Base-by-base conservation (phyloP, 2,888 invertebrate species). In the Apamea epomidion region DNA sequence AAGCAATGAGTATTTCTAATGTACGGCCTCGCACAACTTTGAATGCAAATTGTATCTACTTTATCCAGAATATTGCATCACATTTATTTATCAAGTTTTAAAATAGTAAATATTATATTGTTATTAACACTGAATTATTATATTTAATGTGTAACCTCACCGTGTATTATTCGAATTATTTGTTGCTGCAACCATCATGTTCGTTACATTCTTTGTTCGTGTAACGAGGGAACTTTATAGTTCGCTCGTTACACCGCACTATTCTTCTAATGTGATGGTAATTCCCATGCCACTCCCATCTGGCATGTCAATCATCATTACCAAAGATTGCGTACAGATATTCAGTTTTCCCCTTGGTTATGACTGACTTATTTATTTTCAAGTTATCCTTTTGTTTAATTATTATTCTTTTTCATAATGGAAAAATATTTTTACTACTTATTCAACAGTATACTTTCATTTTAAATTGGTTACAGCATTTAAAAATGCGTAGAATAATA, bases 341-440 rank as follows among this genome's bases (percentile, higher is more conserved):
- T 97, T 96, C 97, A 95, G 96, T 94, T 92, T 96, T 97, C 97
- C 96, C 96, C 96, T 92, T 87, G 87, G 91, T 91, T 87, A 85
- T 90, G 94, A 94, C 93, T 95, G 95, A 92, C 94, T 88, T 89
- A 78, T 85, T 86, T 85, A 68, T 68, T 85, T 60, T 82, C 58
- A 60, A 64, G 29, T 79, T 70, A 68, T 76, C n/a, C 62, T 69
- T 71, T 71, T 73, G 25, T 80, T 64, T 45, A 3, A 25, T 68
- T 70, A 10, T 60, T 79, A 16, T 67, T 84, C 1, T 29, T 42
- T 58, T 37, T n/a, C 4, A 60, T 12, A 37, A 37, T 60, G 10
- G 37, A 58, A 72, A 18, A 21, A 32, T 5, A 37, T 42, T 6
- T 54, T 37, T n/a, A 37, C 5, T 54, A 54, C 18, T 18, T 6